Evolutionary conservation across 2,888 invertebrate species (phyloP).

Genomic region (Melieria crassipennis): DNA sequence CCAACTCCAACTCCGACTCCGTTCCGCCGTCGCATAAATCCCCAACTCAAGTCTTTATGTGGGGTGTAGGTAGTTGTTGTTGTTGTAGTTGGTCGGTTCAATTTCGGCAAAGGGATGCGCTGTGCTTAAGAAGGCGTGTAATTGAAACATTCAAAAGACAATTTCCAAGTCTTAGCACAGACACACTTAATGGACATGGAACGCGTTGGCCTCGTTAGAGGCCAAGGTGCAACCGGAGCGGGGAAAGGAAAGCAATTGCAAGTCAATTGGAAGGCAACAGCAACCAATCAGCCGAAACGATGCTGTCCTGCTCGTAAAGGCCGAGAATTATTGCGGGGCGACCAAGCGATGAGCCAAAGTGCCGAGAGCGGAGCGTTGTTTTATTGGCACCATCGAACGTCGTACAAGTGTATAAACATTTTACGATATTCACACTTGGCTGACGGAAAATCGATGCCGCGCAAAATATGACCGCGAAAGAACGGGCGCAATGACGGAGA

Average conservation of each 20-base stretch:
- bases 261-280: slow-evolving; percentile 33
- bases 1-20: background rate
- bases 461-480: background rate
- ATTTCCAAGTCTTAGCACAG: slow-evolving; percentile 66
- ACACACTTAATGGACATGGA: slow-evolving; percentile 56
- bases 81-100: slow-evolving; percentile 40
- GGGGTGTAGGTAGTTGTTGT: slow-evolving; percentile 21
- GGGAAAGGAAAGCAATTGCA: slow-evolving; percentile 12
- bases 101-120: slow-evolving; percentile 57
- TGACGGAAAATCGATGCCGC: slow-evolving; percentile 1
- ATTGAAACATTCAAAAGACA: slow-evolving; percentile 67
- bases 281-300: slow-evolving; percentile 41
- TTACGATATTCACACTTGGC: slow-evolving; percentile 15
- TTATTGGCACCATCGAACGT: background rate
- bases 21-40: slow-evolving; percentile 9
- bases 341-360: background rate
- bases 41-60: slow-evolving; percentile 30
- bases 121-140: slow-evolving; percentile 68
- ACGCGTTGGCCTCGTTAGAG: slow-evolving; percentile 50
- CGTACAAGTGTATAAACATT: background rate
- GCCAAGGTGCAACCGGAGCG: background rate
- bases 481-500: too few relatives aligned
- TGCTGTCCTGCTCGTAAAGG: too few relatives aligned
- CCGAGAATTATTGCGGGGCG: too few relatives aligned
- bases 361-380: background rate